A percentile compares a stretch with the other conserved stretches of the same genome.
phyloP scores from a whole-genome alignment of 2,888 invertebrate species.

The Hemistola chrysoprasaria region DNA sequence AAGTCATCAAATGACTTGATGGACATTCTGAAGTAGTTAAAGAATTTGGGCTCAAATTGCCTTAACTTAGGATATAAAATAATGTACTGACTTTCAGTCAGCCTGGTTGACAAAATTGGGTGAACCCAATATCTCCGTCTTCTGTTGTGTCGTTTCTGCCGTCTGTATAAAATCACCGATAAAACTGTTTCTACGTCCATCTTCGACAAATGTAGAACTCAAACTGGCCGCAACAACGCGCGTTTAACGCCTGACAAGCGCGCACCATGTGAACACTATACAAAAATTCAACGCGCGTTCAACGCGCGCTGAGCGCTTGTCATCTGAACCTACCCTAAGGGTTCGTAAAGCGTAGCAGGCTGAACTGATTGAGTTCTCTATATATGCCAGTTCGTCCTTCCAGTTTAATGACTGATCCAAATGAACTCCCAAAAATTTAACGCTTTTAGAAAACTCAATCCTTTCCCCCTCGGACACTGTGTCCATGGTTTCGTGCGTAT shows the following conservation, averaged over 20 bases:
- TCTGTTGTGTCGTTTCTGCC: constrained; percentile 25
- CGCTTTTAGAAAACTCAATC: too few relatives aligned
- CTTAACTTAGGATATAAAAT: constrained; percentile 15
- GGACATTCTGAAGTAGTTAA: constrained; percentile 22
- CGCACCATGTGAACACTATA: constrained; percentile 21
- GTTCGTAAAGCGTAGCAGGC: too few relatives aligned
- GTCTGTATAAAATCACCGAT: constrained; percentile 30
- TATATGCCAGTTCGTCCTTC: too few relatives aligned
- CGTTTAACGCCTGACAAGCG: constrained; percentile 23
- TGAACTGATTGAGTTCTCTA: too few relatives aligned
- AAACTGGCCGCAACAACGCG: constrained; percentile 19
- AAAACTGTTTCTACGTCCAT: constrained; percentile 32
- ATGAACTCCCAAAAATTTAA: too few relatives aligned
- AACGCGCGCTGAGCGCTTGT: constrained; percentile 1
- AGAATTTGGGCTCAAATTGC: constrained; percentile 14
- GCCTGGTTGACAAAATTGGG: background rate
- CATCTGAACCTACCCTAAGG: too few relatives aligned
- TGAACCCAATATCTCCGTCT: constrained; percentile 26
- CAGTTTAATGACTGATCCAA: too few relatives aligned
- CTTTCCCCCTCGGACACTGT: too few relatives aligned
- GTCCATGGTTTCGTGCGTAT: too few relatives aligned
- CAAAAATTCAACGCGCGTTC: constrained; percentile 18
- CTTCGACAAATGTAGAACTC: constrained; percentile 25
- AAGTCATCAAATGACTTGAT: constrained; percentile 26
- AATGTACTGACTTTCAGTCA: constrained; percentile 1